Base-by-base conservation (phyloP, 1,140 invertebrate species). In the Prorops nasuta region DNA sequence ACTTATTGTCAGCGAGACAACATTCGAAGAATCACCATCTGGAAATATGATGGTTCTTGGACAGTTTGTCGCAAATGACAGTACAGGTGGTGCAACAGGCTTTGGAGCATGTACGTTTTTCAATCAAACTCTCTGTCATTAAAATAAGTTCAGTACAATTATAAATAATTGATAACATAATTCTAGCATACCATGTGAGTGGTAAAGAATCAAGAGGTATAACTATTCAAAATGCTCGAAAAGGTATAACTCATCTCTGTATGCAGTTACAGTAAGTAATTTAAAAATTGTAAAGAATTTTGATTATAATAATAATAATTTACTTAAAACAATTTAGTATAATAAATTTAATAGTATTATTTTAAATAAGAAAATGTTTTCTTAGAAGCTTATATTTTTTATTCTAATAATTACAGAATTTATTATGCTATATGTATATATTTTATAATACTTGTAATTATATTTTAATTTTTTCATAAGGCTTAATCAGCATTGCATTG, bases 1-100 rank as follows among this genome's bases (percentile, higher is more conserved):
- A 62, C 87, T 95, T 39, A 98, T 99, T 67, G 94, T 99, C 18
- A 92, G 91, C 3, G 96, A 98, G 74, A 86, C 97, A 41, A 91
- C 96, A 70, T 98, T 98, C 71, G 89, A 95, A 74, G 96, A 98
- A 76, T 89, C 90, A 71, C 85, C 90, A 15, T 86, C 89, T 71
- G 96, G 96, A 15, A 89, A 89, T 38, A 83, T 88, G 37, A 90
- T 87, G 50, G 87, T 92, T 12, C 86, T 97, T 54, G 95, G 95
- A 47, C 91, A 96, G 67, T 96, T 96, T 78, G 92, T 98, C 0
- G 88, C 92, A 1, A 85, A 85, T 17, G 93, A 96, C 48, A 90
- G 90, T 54, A 87, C 88, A 68, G 90, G 90, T 40, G 88, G 88
- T 32, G 86, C 86, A 34, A 86, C 84, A 15, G 86, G 86, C 49